These are phyloP conservation scores for Drosophila anomelani DNA, from an alignment of 2,888 invertebrate species.

Conservation along the genomic window DNA sequence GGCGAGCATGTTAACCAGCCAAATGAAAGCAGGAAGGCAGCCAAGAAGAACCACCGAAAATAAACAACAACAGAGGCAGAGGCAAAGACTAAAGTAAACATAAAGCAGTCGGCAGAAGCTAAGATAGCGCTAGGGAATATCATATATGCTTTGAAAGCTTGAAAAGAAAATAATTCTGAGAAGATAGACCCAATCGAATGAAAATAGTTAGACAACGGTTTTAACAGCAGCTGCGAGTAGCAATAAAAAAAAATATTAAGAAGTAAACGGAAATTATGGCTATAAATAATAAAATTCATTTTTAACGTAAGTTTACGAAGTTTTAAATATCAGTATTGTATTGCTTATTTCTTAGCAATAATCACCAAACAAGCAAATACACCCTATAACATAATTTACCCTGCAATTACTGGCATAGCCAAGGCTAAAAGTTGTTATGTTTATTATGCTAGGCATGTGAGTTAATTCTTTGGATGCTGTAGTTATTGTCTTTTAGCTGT, in stretches of 20 bases:
- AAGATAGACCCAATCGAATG: no score
- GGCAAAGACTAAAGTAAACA: slow-evolving; percentile 38
- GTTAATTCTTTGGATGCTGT: slow-evolving; percentile 62
- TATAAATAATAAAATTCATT: no score
- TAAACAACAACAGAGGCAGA: slow-evolving; percentile 51
- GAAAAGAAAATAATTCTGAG: background rate
- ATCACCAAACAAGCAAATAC: background rate
- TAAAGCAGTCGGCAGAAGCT: slow-evolving; percentile 24
- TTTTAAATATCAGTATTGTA: no score
- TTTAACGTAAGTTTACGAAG: no score
- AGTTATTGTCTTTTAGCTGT: slow-evolving; percentile 17
- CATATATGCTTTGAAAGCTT: background rate
- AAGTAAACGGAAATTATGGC: no score
- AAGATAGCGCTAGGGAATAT: background rate
- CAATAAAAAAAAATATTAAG: no score
- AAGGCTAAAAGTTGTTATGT: slow-evolving; percentile 61
- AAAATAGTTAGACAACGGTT: no score
- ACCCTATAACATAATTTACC: no score
- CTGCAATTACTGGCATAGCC: slow-evolving; percentile 2
- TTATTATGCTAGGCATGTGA: slow-evolving; percentile 77
- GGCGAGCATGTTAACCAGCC: slow-evolving; percentile 53
- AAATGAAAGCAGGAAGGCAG: slow-evolving; percentile 31
- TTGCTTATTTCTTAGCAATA: background rate
- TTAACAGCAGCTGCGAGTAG: no score
- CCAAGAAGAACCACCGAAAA: slow-evolving; percentile 27